Evolutionary conservation across 2,797 vertebrate genomes (phyloP).

Genomic region (Hydrolagus colliei): DNA sequence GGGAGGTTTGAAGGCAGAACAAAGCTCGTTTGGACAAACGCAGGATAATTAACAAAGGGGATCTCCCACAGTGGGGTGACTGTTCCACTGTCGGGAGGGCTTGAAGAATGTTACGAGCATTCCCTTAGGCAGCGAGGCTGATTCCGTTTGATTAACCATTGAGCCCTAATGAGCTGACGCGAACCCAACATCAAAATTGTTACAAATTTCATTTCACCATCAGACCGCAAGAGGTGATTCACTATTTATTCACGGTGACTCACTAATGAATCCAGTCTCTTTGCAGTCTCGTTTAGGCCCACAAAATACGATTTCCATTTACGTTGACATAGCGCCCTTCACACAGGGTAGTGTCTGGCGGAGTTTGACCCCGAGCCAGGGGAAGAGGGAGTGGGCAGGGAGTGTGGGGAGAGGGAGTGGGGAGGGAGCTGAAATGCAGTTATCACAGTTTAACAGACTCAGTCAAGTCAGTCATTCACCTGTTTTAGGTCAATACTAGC

Average conservation of each 20-base stretch:
- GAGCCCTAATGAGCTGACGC: not conserved
- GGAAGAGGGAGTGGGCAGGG: too few species aligned
- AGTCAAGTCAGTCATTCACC: not conserved
- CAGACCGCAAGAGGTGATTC: not conserved
- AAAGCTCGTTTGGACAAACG: not conserved
- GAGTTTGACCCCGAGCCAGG: too few species aligned
- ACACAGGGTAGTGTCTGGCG: too few species aligned
- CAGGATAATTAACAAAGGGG: not conserved
- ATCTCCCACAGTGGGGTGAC: not conserved
- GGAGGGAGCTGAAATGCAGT: not conserved
- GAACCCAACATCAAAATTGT: not conserved
- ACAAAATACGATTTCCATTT: too few species aligned
- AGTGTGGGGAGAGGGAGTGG: too few species aligned
- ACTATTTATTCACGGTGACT: not conserved
- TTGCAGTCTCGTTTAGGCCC: not conserved
- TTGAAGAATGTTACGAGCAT: not conserved
- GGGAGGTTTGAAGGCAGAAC: not conserved
- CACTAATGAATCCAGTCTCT: not conserved
- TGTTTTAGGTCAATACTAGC: not conserved
- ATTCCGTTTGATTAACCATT: not conserved
- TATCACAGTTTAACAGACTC: too few species aligned
- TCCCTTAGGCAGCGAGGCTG: not conserved
- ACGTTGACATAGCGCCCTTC: too few species aligned
- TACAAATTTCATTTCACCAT: not conserved
- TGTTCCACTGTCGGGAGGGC: not conserved